A percentile compares a stretch with the other conserved stretches of the same genome.
phyloP scores from a whole-genome alignment of 2,797 vertebrate genomes.

The Notoglanidium macrostoma region DNA sequence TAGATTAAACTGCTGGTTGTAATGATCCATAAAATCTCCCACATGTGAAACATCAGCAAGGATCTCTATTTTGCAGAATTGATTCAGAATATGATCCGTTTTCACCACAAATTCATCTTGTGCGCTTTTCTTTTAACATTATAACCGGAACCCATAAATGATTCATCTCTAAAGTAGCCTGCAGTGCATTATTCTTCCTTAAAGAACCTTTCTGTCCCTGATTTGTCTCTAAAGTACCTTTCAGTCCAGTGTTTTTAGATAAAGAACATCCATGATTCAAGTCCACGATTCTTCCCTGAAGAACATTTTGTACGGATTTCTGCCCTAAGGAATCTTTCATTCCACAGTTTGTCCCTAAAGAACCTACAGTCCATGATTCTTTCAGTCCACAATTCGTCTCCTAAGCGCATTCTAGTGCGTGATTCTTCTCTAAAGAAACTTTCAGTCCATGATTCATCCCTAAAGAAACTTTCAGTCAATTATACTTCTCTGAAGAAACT shows the following conservation, averaged over 20 bases:
- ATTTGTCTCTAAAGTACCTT: not conserved
- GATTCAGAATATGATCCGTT: not conserved
- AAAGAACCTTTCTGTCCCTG: not conserved
- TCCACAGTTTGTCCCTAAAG: not conserved
- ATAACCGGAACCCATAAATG: not conserved
- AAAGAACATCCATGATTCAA: not conserved
- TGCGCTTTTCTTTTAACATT: not conserved
- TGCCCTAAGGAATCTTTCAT: not conserved
- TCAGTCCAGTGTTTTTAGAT: too few species aligned
- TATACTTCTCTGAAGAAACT: not conserved
- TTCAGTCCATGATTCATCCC: too few species aligned
- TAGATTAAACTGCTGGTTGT: not conserved
- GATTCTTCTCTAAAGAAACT: not conserved
- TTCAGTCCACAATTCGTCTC: not conserved
- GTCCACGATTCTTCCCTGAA: not conserved
- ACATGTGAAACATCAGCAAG: not conserved
- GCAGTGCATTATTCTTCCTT: not conserved
- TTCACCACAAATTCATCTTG: not conserved
- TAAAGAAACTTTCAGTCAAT: not conserved
- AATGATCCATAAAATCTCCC: constrained; percentile 13
- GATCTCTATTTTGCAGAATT: not conserved
- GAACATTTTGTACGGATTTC: not conserved
- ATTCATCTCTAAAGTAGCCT: not conserved
- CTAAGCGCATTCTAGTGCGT: not conserved
- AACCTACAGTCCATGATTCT: not conserved